Evolutionary conservation across 2,888 invertebrate species (phyloP).

Genomic region (Acronicta aceris): DNA sequence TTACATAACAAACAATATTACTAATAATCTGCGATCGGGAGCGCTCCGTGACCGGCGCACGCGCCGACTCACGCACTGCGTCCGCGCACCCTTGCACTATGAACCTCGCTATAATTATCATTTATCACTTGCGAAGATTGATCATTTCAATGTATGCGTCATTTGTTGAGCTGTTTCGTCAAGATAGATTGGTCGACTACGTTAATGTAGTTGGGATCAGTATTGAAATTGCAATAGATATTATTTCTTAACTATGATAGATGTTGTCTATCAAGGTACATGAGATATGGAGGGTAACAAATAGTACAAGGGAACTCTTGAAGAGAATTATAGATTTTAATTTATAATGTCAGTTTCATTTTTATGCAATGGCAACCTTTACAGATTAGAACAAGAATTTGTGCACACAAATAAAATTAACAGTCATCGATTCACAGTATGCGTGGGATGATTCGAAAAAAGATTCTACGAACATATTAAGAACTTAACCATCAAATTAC

Average conservation of each 20-base stretch:
- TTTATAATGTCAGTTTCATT: background rate
- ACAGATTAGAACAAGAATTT: background rate
- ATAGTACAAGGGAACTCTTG: background rate
- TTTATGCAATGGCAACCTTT: slow-evolving; percentile 11
- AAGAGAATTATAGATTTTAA: background rate
- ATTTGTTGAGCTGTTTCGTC: slow-evolving; percentile 53
- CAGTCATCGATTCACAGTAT: slow-evolving; percentile 29
- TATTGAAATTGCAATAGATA: slow-evolving; percentile 47
- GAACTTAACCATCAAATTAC: slow-evolving; percentile 26
- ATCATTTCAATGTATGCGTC: slow-evolving; percentile 52
- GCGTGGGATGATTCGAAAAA: slow-evolving; percentile 18
- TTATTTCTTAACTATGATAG: slow-evolving; percentile 43
- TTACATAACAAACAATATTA: slow-evolving; percentile 52
- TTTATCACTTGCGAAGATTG: slow-evolving; percentile 62
- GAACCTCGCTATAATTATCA: slow-evolving; percentile 62
- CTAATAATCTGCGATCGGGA: slow-evolving; percentile 50
- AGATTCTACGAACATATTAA: slow-evolving; percentile 40
- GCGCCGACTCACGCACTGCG: slow-evolving; percentile 65
- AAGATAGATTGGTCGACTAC: slow-evolving; percentile 41
- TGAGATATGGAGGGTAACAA: background rate
- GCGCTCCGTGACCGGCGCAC: slow-evolving; percentile 63
- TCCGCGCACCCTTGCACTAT: slow-evolving; percentile 64
- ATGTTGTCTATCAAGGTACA: slow-evolving; percentile 14
- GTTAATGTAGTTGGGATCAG: slow-evolving; percentile 24
- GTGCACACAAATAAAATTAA: background rate